Conservation (phyloP, 2,113 vertebrate species). For the Rhagologus leucostigma region DNA sequence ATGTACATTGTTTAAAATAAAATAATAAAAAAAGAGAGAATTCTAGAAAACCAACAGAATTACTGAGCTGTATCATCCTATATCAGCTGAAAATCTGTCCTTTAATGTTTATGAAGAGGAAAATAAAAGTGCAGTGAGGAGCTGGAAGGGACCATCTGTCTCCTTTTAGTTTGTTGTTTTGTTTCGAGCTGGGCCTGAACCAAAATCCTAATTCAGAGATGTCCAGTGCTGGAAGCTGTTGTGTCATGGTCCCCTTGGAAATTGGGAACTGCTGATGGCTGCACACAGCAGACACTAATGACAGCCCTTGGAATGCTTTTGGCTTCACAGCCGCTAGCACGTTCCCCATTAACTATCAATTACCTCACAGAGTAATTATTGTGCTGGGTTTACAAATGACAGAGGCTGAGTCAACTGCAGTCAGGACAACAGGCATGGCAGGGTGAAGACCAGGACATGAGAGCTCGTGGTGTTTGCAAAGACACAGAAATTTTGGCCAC, state of each 20-base stretch:
- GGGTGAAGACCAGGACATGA: not conserved
- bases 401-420: not conserved
- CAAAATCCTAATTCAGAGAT: not conserved
- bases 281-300: not conserved
- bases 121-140: not conserved
- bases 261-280: not conserved
- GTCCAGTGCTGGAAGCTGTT: not conserved
- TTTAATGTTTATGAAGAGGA: not conserved
- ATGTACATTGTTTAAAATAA: not conserved
- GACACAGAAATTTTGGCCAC: not conserved
- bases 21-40: not conserved
- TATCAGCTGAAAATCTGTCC: not conserved
- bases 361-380: not conserved
- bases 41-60: not conserved
- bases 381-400: not conserved
- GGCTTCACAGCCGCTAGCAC: not conserved
- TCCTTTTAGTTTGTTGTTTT: not conserved
- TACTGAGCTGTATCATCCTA: not conserved
- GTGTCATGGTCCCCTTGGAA: not conserved
- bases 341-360: not conserved
- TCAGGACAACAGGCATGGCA: not conserved
- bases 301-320: not conserved
- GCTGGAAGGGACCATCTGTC: conserved; percentile 13
- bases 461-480: not conserved
- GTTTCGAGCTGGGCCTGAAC: not conserved